phyloP scores from a whole-genome alignment of 2,797 vertebrate species.

The Numenius phaeopus region DNA sequence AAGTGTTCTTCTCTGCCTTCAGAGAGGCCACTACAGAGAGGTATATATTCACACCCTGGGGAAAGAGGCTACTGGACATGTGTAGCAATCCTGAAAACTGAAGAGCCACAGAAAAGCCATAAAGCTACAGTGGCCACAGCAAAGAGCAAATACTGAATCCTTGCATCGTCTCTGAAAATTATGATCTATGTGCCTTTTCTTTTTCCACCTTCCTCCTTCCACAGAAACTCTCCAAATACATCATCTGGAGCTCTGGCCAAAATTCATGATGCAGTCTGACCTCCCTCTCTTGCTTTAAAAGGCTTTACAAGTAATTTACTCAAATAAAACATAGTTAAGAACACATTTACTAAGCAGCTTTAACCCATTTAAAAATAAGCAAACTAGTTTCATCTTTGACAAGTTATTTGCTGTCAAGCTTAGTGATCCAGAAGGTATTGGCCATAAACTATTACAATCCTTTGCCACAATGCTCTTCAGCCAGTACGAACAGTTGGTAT shows the following conservation, averaged over 20 bases:
- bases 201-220: background rate
- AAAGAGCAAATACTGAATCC: background rate
- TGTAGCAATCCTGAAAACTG: background rate
- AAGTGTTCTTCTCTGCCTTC: background rate
- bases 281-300: background rate
- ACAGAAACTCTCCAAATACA: background rate
- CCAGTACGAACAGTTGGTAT: constrained; percentile 61
- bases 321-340: background rate
- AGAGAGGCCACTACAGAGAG: background rate
- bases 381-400: background rate
- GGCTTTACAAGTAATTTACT: constrained; percentile 1
- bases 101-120: background rate
- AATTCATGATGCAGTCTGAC: background rate
- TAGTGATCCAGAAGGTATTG: constrained; percentile 48
- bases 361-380: constrained; percentile 1
- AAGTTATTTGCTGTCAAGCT: constrained; percentile 29
- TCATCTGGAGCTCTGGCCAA: background rate
- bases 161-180: background rate
- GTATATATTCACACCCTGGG: background rate
- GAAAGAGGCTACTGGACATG: background rate
- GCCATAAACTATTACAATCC: constrained; percentile 18
- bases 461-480: constrained; percentile 52
- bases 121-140: background rate
- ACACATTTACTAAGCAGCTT: background rate
- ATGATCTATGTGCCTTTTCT: background rate